A percentile compares a stretch with the other conserved stretches of the same genome.
Conservation (phyloP, 2,113 vertebrate species). For the Ascaphus truei region DNA sequence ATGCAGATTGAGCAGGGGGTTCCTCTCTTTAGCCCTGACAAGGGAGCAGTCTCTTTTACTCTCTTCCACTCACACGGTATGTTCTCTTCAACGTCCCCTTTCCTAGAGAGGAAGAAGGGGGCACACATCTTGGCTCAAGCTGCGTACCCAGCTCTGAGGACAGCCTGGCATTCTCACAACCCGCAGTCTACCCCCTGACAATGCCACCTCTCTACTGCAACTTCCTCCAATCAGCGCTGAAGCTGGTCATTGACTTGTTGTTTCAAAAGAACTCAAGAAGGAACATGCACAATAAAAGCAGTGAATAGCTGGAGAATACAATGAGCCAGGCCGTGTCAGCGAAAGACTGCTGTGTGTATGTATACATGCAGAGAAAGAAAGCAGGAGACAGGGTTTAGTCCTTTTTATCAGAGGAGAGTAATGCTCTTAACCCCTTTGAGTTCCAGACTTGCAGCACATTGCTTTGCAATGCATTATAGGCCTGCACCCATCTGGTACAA, state of each 20-base stretch:
- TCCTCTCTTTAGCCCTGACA: no score
- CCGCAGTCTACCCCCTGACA: not conserved
- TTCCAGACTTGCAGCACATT: no score
- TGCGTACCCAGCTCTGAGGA: not conserved
- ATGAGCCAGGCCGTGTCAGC: not conserved
- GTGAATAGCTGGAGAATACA: constrained; percentile 10
- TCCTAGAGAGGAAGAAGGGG: not conserved
- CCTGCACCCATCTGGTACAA: no score
- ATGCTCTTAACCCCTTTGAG: no score
- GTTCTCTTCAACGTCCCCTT: not conserved
- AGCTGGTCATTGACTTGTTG: no score
- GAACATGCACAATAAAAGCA: not conserved
- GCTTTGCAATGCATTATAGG: no score
- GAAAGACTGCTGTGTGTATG: not conserved
- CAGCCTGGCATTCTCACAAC: constrained; percentile 12
- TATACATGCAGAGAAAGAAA: not conserved
- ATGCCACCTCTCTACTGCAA: not conserved
- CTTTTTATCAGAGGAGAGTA: no score
- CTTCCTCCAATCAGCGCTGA: no score
- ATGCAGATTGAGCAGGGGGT: no score
- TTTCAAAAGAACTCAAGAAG: not conserved
- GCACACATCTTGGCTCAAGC: not conserved
- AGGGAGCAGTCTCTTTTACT: no score
- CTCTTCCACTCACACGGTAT: not conserved
- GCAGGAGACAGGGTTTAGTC: no score